These are phyloP conservation scores for Sitobion miscanthi DNA, from an alignment of 1,140 invertebrate genomes.

Conservation along the genomic window DNA sequence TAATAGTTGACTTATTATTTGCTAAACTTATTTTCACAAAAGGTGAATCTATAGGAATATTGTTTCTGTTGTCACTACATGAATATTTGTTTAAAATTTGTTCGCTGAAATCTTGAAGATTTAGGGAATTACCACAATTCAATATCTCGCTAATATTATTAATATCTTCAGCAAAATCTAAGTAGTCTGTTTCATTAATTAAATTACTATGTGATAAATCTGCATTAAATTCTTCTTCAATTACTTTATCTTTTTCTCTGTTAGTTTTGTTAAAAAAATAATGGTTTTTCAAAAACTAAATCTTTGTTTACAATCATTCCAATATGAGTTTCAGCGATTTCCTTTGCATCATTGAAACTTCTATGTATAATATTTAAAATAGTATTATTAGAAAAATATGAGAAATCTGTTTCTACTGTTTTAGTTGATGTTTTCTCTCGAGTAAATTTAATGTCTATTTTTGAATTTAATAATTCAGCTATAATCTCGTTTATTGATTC, in stretches of 20 bases:
- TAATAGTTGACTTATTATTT: background rate
- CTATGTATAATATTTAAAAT: slow-evolving; percentile 12
- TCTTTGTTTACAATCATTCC: background rate
- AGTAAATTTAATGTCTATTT: background rate
- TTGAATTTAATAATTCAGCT: background rate
- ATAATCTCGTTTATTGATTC: background rate
- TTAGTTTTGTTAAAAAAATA: slow-evolving; percentile 19
- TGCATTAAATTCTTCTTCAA: background rate
- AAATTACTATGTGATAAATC: background rate
- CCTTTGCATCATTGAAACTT: background rate
- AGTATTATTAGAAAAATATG: background rate
- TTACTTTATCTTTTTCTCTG: background rate
- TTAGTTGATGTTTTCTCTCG: background rate
- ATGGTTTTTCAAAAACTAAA: background rate
- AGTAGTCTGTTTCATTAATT: background rate
- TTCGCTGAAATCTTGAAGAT: background rate
- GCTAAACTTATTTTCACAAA: background rate
- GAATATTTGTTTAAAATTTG: background rate
- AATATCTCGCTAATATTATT: background rate
- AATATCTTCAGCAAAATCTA: background rate
- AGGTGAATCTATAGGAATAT: background rate
- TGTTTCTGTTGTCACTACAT: background rate
- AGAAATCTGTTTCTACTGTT: background rate
- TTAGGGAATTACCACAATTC: background rate
- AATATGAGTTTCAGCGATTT: background rate